Evolutionary conservation across 1,140 invertebrate genomes (phyloP).

Genomic region (Ladona fulva): DNA sequence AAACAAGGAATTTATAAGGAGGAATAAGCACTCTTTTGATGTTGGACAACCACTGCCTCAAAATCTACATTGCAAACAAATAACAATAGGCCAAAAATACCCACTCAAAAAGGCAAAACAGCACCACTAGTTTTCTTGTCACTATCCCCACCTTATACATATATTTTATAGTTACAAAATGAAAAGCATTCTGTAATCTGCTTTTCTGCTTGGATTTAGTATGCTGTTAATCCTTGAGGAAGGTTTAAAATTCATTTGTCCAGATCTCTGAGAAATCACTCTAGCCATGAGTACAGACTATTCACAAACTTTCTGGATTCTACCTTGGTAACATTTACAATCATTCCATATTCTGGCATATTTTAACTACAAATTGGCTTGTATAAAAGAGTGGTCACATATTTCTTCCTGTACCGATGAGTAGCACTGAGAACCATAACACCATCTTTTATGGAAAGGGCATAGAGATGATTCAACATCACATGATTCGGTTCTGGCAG

Average conservation of each 20-base stretch:
- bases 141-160: too few relatives aligned
- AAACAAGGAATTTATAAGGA: too few relatives aligned
- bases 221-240: too few relatives aligned
- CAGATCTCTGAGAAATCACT: background rate
- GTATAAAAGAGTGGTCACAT: slow-evolving; percentile 97
- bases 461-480: slow-evolving; percentile 99
- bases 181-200: too few relatives aligned
- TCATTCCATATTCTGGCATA: background rate
- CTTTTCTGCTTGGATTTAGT: too few relatives aligned
- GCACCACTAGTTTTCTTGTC: too few relatives aligned
- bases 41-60: too few relatives aligned
- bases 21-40: too few relatives aligned
- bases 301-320: background rate
- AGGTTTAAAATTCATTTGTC: background rate
- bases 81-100: too few relatives aligned
- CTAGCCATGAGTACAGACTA: background rate
- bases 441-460: slow-evolving; percentile 97
- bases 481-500: slow-evolving; percentile 99
- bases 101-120: too few relatives aligned
- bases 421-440: slow-evolving; percentile 98
- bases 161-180: too few relatives aligned
- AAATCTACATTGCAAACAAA: too few relatives aligned
- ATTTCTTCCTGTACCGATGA: slow-evolving; percentile 96
- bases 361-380: slow-evolving; percentile 71
- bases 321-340: slow-evolving; percentile 10